A percentile compares a stretch with the other conserved stretches of the same genome.
Conservation (phyloP, 2,888 invertebrate species). For the Stenurella melanura region DNA sequence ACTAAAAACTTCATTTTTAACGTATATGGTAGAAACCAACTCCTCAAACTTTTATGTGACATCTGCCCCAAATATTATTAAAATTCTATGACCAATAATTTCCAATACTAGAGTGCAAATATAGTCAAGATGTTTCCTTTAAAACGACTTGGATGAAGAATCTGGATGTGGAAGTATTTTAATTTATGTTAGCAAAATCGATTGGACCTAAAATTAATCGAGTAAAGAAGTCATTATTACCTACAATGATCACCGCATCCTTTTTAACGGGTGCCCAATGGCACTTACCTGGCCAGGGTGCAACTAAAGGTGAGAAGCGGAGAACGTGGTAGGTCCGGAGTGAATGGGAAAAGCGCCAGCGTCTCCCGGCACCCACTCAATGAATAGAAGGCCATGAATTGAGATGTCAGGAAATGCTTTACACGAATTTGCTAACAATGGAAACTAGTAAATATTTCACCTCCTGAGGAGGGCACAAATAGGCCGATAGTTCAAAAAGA, state of each 20-base stretch:
- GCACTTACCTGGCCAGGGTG: slow-evolving; percentile 38
- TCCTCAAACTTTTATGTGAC: too few species aligned
- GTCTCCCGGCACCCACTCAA: slow-evolving; percentile 58
- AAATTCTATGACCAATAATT: too few species aligned
- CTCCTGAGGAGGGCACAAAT: slow-evolving; percentile 59
- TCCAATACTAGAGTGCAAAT: too few species aligned
- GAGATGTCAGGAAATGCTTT: slow-evolving; percentile 70
- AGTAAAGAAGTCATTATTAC: too few species aligned
- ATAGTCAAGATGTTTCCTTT: too few species aligned
- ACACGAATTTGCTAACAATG: slow-evolving; percentile 67
- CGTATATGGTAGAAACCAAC: too few species aligned
- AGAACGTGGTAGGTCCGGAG: slow-evolving; percentile 48
- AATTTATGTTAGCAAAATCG: too few species aligned
- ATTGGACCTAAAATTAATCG: too few species aligned
- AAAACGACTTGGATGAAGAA: too few species aligned
- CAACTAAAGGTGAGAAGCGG: slow-evolving; percentile 20
- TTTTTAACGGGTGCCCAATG: slow-evolving; percentile 1
- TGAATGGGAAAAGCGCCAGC: slow-evolving; percentile 52
- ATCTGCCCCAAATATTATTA: too few species aligned
- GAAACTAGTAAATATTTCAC: slow-evolving; percentile 69
- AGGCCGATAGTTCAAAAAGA: slow-evolving; percentile 61
- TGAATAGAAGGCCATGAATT: slow-evolving; percentile 66
- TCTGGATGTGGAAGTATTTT: too few species aligned
- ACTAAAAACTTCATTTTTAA: too few species aligned
- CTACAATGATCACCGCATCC: background rate